Base-by-base conservation (phyloP, 2,797 vertebrate species). In the Peromyscus aztecus region DNA sequence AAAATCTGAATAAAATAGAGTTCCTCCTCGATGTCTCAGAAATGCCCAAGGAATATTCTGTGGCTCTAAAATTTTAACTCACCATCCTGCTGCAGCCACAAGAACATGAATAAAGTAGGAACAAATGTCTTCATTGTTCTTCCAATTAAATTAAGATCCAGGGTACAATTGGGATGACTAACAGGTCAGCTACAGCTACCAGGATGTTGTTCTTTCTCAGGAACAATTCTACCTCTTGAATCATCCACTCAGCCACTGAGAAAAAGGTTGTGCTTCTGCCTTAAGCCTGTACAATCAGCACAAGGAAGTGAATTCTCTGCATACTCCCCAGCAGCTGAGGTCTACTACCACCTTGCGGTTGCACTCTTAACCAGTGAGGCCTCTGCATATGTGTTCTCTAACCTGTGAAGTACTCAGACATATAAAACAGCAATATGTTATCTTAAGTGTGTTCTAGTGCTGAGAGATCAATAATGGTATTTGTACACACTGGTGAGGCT, bases 41-140 rank as follows among this genome's bases (percentile, higher is more conserved):
- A 76, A 31, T 29, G 21, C 1, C 37, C 16, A 19, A 24, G 43
- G 23, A 89, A 23, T 4, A 12, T 6, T 27, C 43, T 49, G 31
- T 2, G 43, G 2, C 46, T 12, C 37, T 52, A 52, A 52, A 52
- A 52, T 52, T 14, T 83, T 76, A 93, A 96, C 96, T 97, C 52
- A 96, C 96, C 81, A n/a, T 73, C 2, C 24, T 89, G 67, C 11
- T 86, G 59, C 21, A 96, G 59, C 77, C 94, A 95, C 21, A 90
- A 43, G 34, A 95, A 59, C 7, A 46, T 34, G 40, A 95, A 24
- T 31, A 65, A 84, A 88, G 17, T 3, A 52, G 16, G 4, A 34
- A 2, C 12, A 46, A 34, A 37, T 2, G 14, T 52, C 75, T 52
- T 94, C 96, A 91, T 76, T 52, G 2, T 14, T 95, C 69, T n/a